phyloP scores from a whole-genome alignment of 2,797 vertebrate genomes.

The Urocyon cinereoargenteus region DNA sequence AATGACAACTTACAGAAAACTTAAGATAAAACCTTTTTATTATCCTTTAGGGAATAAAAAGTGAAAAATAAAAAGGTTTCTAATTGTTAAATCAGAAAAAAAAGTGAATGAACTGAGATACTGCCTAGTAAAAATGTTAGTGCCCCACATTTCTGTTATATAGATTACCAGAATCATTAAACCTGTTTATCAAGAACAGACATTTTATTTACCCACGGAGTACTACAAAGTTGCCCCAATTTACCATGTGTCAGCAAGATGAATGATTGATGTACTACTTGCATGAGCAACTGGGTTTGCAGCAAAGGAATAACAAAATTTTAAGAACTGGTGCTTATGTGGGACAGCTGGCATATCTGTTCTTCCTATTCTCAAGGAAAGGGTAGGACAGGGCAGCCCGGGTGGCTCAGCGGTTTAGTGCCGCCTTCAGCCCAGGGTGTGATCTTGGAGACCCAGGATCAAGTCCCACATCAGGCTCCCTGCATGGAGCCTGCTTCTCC shows the following conservation, averaged over 20 bases:
- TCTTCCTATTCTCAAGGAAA: neutral
- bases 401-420: too few relatives aligned
- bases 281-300: neutral
- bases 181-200: neutral
- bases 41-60: neutral
- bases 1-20: neutral
- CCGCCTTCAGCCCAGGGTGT: too few relatives aligned
- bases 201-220: neutral
- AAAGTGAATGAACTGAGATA: neutral
- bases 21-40: neutral
- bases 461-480: too few relatives aligned
- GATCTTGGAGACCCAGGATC: too few relatives aligned
- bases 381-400: neutral
- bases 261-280: neutral
- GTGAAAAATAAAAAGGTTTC: neutral
- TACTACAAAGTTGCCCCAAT: too few relatives aligned
- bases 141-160: neutral
- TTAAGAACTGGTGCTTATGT: neutral
- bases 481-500: too few relatives aligned
- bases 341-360: neutral
- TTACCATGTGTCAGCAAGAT: too few relatives aligned
- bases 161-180: neutral
- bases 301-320: neutral
- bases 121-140: neutral
- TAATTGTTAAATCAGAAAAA: neutral